Base-by-base conservation (phyloP, 2,888 invertebrate species). In the Carabus problematicus region DNA sequence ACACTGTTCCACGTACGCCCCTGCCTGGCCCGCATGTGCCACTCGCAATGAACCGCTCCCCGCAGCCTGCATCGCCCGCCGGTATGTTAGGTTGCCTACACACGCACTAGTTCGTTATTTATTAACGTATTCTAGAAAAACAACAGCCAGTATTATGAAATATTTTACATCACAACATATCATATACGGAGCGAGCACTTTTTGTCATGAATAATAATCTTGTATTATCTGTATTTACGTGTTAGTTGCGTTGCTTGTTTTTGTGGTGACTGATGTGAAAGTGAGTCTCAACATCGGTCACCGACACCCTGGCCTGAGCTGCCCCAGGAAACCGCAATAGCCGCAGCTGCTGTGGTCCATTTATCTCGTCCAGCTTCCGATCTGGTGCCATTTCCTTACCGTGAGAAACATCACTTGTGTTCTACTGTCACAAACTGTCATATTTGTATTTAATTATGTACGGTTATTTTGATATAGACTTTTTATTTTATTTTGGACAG, bases 331-430 rank as follows among this genome's bases (percentile, higher is more conserved):
- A 67, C 67, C 67, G 40, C 67, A 67, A 19, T n/a, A n/a, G n/a
- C n/a, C 67, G 29, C 59, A 52, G 59, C n/a, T 47, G 60, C 52
- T 67, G 67, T 43, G 59, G 67, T 67, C 67, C 67, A 67, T 67
- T 59, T 59, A 59, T 59, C 59, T 67, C 39, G 49, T 59, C 42
- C 67, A 67, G 67, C 60, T 67, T 67, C 67, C 67, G 67, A 67
- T 58, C 39, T 14, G 4, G n/a, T 47, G 29, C 7, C 43, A 40
- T 47, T 39, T 47, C 39, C 14, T 29, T 14, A 18, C 64, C 19
- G 29, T 64, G 55, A 19, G 55, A 55, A 54, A 9, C 11, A 11
- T 45, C 45, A 45, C 45, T 45, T n/a, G 12, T 45, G 3, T 3
- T 45, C 11, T 3, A 45, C 45, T n/a, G 2, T 29, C 6, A 29